Percentiles rank a stretch among this genome's conserved stretches.
Evolutionary conservation across 2,888 invertebrate genomes (phyloP).

Genomic region (Exocentrus adspersus): DNA sequence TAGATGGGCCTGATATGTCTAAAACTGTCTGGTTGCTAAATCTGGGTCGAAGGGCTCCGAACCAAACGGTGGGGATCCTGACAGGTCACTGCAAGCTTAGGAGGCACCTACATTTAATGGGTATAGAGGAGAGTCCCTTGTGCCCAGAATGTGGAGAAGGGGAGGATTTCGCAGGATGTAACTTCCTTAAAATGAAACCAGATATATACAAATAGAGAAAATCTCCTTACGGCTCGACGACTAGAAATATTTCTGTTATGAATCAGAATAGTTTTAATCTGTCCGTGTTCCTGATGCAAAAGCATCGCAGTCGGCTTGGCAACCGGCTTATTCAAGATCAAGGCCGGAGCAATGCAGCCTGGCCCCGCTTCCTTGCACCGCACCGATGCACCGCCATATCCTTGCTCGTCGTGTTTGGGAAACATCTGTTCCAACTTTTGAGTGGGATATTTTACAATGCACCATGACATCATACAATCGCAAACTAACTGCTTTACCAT

Average conservation of each 20-base stretch:
- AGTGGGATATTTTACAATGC: no score
- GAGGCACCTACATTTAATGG: no score
- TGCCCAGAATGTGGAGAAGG: no score
- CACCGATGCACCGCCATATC: constrained; percentile 24
- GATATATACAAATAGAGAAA: neutral
- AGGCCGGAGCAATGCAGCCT: constrained; percentile 47
- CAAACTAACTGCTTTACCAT: no score
- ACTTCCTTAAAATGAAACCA: neutral
- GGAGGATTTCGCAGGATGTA: no score
- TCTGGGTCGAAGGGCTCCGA: no score
- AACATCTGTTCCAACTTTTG: constrained; percentile 20
- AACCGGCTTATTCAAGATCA: constrained; percentile 58
- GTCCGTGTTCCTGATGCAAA: constrained; percentile 6
- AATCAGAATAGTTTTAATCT: constrained; percentile 5
- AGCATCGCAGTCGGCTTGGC: constrained; percentile 48
- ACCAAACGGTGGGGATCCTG: no score
- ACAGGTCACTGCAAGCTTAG: no score
- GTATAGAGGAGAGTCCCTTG: no score
- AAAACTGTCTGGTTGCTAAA: no score
- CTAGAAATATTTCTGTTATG: constrained; percentile 11
- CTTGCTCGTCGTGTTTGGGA: constrained; percentile 10
- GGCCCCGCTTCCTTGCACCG: constrained; percentile 36
- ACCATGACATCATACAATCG: no score
- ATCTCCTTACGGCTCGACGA: neutral
- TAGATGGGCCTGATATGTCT: no score